Conservation (phyloP, 2,888 invertebrate species). For the Aspidapion aeneum region DNA sequence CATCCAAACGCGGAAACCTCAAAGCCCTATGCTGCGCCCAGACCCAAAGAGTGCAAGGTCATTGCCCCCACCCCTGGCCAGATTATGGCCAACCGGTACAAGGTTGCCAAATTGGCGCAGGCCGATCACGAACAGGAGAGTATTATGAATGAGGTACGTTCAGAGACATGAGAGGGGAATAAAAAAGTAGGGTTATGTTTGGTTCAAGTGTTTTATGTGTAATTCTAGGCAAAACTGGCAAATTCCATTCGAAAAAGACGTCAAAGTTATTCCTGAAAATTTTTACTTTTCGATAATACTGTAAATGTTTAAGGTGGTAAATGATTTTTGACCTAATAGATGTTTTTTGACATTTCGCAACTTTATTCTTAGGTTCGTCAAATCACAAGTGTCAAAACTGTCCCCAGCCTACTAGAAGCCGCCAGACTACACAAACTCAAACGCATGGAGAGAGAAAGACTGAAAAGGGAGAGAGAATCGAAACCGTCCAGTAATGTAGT, state of each 20-base stretch:
- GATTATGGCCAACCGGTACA: slow-evolving; percentile 52
- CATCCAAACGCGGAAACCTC: slow-evolving; percentile 58
- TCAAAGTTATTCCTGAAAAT: too few species aligned
- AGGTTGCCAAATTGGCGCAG: slow-evolving; percentile 42
- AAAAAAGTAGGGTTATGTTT: too few species aligned
- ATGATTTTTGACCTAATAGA: too few species aligned
- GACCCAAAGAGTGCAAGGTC: slow-evolving; percentile 49
- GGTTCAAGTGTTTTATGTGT: too few species aligned
- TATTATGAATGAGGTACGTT: slow-evolving; percentile 42
- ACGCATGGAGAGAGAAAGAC: slow-evolving; percentile 15
- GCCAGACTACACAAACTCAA: slow-evolving; percentile 32
- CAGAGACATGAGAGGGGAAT: too few species aligned
- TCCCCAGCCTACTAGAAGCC: slow-evolving; percentile 33
- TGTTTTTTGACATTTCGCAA: too few species aligned
- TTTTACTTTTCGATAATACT: too few species aligned
- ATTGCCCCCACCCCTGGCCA: slow-evolving; percentile 54
- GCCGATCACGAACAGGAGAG: slow-evolving; percentile 43
- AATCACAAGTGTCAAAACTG: slow-evolving; percentile 26
- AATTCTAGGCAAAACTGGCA: too few species aligned
- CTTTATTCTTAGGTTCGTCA: background rate
- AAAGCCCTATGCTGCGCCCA: slow-evolving; percentile 43
- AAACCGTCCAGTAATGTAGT: slow-evolving; percentile 26
- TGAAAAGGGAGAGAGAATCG: slow-evolving; percentile 10
- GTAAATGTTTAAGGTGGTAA: too few species aligned
- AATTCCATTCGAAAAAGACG: too few species aligned